Conservation (phyloP, 1,140 invertebrate genomes). For the Heterodera schachtii region DNA sequence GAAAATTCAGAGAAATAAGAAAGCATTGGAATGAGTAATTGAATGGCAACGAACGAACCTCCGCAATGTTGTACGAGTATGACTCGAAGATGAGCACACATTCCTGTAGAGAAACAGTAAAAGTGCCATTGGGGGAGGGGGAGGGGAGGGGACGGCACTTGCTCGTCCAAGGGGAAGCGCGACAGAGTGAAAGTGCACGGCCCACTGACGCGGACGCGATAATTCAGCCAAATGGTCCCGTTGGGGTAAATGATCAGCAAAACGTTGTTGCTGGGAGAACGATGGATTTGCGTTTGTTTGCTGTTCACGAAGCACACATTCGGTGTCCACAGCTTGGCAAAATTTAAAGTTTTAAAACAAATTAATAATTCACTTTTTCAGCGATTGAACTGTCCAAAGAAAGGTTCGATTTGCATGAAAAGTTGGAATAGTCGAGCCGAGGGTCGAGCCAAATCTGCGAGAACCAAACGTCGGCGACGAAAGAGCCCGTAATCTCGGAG, state of each 20-base stretch:
- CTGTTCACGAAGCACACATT: conserved; percentile 60
- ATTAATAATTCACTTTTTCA: conserved; percentile 34
- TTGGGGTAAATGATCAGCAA: conserved; percentile 64
- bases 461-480: conserved; percentile 66
- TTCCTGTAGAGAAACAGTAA: conserved; percentile 40
- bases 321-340: conserved; percentile 58
- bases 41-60: conserved; percentile 14
- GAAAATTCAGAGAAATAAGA: neutral
- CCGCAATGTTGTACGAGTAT: conserved; percentile 54
- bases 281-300: conserved; percentile 62
- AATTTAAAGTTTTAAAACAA: neutral
- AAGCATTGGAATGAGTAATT: neutral
- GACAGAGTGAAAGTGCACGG: conserved; percentile 61
- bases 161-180: conserved; percentile 58
- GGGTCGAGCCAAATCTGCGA: conserved; percentile 63
- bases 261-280: conserved; percentile 57
- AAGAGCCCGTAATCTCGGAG: conserved; percentile 64
- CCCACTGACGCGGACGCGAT: conserved; percentile 60
- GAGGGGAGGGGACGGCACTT: conserved; percentile 30
- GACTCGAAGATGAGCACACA: conserved; percentile 50
- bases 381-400: conserved; percentile 61
- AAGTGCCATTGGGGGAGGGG: conserved; percentile 2
- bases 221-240: conserved; percentile 64
- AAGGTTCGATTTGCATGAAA: conserved; percentile 62
- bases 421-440: conserved; percentile 57